Base-by-base conservation (phyloP, 2,888 invertebrate genomes). In the Ormyrus rosae region DNA sequence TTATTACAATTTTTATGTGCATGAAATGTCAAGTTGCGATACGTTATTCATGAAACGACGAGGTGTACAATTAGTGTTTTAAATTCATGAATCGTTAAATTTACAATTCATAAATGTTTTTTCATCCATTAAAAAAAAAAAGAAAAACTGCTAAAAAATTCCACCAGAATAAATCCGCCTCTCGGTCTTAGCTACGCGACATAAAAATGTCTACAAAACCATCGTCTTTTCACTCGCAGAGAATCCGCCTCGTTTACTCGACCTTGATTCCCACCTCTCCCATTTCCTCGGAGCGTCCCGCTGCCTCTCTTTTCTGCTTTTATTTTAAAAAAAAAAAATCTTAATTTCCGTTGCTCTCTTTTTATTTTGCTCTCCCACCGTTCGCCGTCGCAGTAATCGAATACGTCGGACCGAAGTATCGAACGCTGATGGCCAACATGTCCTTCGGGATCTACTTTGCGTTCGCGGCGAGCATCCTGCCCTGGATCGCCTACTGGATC, bases 361-460 rank as follows among this genome's bases (percentile, higher is more conserved):
- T 9, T 58, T 51, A 8, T 61, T 61, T 55, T 61, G 7, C 45
- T 63, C 7, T 13, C 51, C 13, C 19, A n/a, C 50, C 60, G 9
- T 46, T 56, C 45, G 11, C n/a, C 68, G 19, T 92, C 92, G 13
- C 91, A 97, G 97, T 96, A 69, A 91, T 97, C 84, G 97, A 97
- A 89, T 97, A 97, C 91, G 96, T 97, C 3, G 97, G 96, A 0
- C 97, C 96, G 50, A 95, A 95, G 91, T 97, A 96, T 94, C 93
- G 97, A 67, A 97, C 97, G 0, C 95, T 97, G 87, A 96, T 97
- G 0, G 97, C 97, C 11, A 97, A 97, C 89, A 96, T 97, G 95
- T 96, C 96, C 0, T 96, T 97, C 67, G 97, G 97, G 0, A 92
- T 97, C 46, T 97, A 97, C 92, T 97, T 97, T 91, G 96, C 97